Conservation (phyloP, 2,113 vertebrate genomes). For the Gymnocephalus cernua region DNA sequence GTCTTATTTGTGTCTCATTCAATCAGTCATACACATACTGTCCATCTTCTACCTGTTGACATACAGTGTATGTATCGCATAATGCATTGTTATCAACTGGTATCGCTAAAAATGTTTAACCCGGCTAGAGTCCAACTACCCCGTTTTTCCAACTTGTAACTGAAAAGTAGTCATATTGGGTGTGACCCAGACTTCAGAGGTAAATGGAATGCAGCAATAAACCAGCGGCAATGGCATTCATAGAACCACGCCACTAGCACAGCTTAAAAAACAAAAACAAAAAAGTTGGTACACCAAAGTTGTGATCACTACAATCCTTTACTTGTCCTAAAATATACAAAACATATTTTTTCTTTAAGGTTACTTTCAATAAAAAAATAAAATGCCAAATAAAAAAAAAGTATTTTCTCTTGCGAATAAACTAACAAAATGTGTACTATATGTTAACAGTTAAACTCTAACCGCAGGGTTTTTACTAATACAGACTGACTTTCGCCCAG, state of each 20-base stretch:
- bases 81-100: no score
- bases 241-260: neutral
- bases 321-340: neutral
- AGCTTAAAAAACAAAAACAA: neutral
- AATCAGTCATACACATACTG: no score
- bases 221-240: neutral
- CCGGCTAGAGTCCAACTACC: no score
- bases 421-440: neutral
- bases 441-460: neutral
- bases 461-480: neutral
- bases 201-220: neutral
- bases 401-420: neutral
- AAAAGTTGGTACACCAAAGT: neutral
- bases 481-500: neutral
- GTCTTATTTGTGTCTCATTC: no score
- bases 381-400: no score
- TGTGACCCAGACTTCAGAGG: no score
- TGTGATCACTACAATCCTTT: constrained; percentile 2
- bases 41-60: no score
- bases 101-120: no score
- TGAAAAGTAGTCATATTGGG: no score
- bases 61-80: no score
- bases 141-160: no score
- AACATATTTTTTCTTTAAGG: neutral
- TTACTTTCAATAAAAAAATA: no score